A percentile compares a stretch with the other conserved stretches of the same genome.
These are phyloP conservation scores for Ptychadena robeensis DNA, from an alignment of 2,797 vertebrate species.

Conservation along the genomic window DNA sequence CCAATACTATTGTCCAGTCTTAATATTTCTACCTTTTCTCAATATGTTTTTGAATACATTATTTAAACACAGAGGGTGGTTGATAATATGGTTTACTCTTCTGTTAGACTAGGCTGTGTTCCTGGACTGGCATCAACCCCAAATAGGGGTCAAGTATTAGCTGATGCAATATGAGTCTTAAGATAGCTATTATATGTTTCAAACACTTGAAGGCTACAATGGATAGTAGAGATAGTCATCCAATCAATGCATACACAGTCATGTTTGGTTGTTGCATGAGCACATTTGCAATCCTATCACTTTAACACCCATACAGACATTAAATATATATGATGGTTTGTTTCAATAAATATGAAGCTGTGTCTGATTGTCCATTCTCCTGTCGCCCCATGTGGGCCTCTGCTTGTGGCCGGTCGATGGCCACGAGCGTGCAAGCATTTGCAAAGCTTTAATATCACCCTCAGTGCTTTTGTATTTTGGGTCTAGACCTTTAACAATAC, in stretches of 20 bases:
- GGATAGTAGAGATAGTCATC: neutral
- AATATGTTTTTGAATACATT: neutral
- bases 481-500: neutral
- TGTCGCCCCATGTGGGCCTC: no score
- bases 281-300: neutral
- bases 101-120: neutral
- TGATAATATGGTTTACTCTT: neutral
- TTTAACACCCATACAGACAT: neutral
- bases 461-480: no score
- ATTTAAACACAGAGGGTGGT: neutral
- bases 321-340: neutral
- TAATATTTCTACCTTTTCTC: no score
- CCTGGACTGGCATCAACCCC: neutral
- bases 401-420: no score
- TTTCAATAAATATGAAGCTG: neutral
- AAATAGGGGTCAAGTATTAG: neutral
- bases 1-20: neutral
- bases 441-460: neutral
- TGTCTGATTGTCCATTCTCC: neutral
- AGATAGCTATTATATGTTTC: neutral
- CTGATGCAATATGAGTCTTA: neutral
- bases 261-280: neutral
- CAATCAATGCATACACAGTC: neutral
- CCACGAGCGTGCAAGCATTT: no score
- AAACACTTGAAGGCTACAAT: neutral